phyloP scores from a whole-genome alignment of 2,888 invertebrate species.

The Liopterus haemorrhoidalis region DNA sequence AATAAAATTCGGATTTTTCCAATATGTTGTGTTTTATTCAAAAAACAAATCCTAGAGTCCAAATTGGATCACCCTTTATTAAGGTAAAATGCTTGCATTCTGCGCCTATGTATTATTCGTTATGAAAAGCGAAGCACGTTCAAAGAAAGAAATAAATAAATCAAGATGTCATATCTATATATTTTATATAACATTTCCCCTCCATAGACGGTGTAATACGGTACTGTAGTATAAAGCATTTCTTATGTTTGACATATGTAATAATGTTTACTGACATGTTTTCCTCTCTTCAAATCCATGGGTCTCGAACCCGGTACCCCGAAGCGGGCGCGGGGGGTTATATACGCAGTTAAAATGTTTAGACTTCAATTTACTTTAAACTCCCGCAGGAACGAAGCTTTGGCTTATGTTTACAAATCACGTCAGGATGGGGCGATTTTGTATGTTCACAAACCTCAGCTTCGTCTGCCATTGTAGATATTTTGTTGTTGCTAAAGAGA shows the following conservation, averaged over 20 bases:
- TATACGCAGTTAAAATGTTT: slow-evolving; percentile 43
- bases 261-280: slow-evolving; percentile 40
- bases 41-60: too few relatives aligned
- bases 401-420: slow-evolving; percentile 41
- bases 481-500: too few relatives aligned
- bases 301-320: slow-evolving; percentile 1
- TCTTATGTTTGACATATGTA: slow-evolving; percentile 41
- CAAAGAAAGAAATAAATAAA: slow-evolving; percentile 39
- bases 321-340: neutral
- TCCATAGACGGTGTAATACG: slow-evolving; percentile 27
- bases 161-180: slow-evolving; percentile 40
- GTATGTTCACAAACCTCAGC: too few relatives aligned
- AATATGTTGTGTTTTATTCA: too few relatives aligned
- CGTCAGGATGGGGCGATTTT: slow-evolving; percentile 30
- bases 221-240: slow-evolving; percentile 14
- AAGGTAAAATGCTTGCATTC: too few relatives aligned
- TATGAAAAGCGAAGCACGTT: slow-evolving; percentile 11
- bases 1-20: too few relatives aligned
- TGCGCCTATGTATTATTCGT: slow-evolving; percentile 14
- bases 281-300: slow-evolving; percentile 13
- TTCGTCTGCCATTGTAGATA: too few relatives aligned
- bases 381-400: slow-evolving; percentile 34
- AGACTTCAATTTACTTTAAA: slow-evolving; percentile 43
- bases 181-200: slow-evolving; percentile 41
- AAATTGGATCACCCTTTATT: too few relatives aligned